These are phyloP conservation scores for Pomatostomus ruficeps DNA, from an alignment of 2,113 vertebrate genomes.

Conservation along the genomic window DNA sequence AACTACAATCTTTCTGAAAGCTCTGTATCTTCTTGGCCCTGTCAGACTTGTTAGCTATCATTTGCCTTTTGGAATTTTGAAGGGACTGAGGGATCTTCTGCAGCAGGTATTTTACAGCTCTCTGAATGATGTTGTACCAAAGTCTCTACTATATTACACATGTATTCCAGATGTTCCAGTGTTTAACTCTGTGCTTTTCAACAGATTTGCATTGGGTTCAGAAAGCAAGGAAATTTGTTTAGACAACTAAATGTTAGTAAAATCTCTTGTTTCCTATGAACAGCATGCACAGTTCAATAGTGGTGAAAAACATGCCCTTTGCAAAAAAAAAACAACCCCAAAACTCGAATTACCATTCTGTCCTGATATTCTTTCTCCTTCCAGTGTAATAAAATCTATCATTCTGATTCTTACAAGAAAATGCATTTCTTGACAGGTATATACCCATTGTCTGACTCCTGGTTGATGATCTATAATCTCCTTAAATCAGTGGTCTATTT, in stretches of 20 bases:
- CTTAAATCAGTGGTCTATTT: neutral
- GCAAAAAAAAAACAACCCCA: neutral
- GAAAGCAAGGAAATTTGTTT: neutral
- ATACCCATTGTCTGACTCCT: neutral
- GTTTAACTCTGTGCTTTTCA: neutral
- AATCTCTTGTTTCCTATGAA: neutral
- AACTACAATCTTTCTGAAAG: neutral
- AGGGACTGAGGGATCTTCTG: neutral
- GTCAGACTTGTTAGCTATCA: neutral
- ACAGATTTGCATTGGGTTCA: neutral
- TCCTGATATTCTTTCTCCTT: neutral
- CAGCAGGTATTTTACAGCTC: neutral
- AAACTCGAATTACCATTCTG: neutral
- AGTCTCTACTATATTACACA: neutral
- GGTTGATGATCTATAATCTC: neutral
- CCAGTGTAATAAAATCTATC: neutral
- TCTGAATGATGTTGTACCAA: neutral
- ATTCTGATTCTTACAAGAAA: neutral
- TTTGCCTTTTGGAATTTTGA: neutral
- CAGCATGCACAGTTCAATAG: neutral
- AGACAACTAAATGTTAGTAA: neutral
- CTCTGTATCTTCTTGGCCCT: neutral
- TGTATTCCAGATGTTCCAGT: neutral
- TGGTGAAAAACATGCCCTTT: neutral
- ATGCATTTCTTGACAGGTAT: neutral